Base-by-base conservation (phyloP, 2,888 invertebrate genomes). In the Ophion ventricosus region DNA sequence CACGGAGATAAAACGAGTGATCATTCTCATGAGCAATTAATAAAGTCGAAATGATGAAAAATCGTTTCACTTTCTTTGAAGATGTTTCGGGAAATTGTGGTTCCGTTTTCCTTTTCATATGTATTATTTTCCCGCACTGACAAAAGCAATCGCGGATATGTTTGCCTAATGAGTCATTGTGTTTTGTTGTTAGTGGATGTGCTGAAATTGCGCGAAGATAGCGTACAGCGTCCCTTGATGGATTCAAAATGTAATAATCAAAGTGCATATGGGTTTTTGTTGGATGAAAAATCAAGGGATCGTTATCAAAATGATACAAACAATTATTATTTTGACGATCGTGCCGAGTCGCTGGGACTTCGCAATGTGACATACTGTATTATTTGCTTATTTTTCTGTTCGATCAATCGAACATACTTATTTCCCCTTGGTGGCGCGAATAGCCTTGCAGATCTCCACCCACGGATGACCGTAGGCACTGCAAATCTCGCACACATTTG, bases 391-490 rank as follows among this genome's bases (percentile, higher is more conserved):
- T 17, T 17, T 49, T 49, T 14, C 49, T 2, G 49, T 14, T 49
- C 49, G 14, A 49, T 49, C 14, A 0, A 49, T 49, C 49, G 49
- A 11, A 49, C 49, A 49, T 49, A 26, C 49, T 69, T 54, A 69
- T 29, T 69, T 69, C 8, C 54, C 69, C 17, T 69, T 69, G 87
- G 94, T 94, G 85, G 94, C 93, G 89, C 94, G 93, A 81, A 95
- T 93, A 86, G 94, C 94, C 87, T 94, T 93, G 91, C 95, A 95
- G 85, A 95, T 93, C 86, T 94, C 94, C 86, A 94, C 93, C 94
- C 94, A 94, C 83, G 94, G 94, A 87, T 94, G 94, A 87, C 95
- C 94, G 89, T 94, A 94, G 88, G 94, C 94, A 87, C 93, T 94
- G 89, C 94, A 94, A 86, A 94, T 93, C 88, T 94, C 93, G 89